Evolutionary conservation across 2,888 invertebrate genomes (phyloP).

Genomic region (Oscheius sp.): DNA sequence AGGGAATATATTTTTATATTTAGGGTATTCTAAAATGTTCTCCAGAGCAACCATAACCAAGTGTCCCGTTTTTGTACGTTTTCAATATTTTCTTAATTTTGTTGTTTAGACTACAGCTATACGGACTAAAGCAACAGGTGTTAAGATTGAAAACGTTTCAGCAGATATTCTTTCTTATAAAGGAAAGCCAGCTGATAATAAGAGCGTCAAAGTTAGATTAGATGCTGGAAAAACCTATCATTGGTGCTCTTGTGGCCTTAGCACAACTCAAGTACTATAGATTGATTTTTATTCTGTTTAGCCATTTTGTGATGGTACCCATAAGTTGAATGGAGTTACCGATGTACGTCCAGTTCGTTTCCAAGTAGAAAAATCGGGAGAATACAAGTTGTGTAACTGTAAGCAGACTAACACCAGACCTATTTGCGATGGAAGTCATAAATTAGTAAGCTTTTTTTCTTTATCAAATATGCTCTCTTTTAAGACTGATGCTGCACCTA

Average conservation of each 20-base stretch:
- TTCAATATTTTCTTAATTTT: not conserved
- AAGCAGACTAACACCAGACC: constrained; percentile 92
- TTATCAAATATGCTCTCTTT: not conserved
- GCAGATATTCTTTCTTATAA: constrained; percentile 56
- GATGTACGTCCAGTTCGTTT: constrained; percentile 83
- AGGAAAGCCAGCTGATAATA: constrained; percentile 50
- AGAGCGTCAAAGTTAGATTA: constrained; percentile 50
- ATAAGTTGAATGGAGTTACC: constrained; percentile 81
- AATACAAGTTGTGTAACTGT: constrained; percentile 92
- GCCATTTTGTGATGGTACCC: constrained; percentile 93
- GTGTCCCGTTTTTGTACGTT: too few species aligned
- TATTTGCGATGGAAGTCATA: constrained; percentile 95
- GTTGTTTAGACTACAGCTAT: constrained; percentile 34
- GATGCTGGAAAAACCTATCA: constrained; percentile 80
- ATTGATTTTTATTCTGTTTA: constrained; percentile 71
- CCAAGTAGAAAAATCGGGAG: constrained; percentile 83
- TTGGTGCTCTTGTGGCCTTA: constrained; percentile 93
- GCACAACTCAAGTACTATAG: constrained; percentile 78
- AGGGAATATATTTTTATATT: too few species aligned
- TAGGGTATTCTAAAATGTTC: too few species aligned
- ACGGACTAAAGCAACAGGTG: constrained; percentile 51
- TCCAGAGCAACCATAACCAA: too few species aligned
- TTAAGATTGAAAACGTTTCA: constrained; percentile 50
- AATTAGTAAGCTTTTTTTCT: constrained; percentile 69
- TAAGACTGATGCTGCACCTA: constrained; percentile 50